These are phyloP conservation scores for Mesopsocus fuscifrons DNA, from an alignment of 2,888 invertebrate species.

Conservation along the genomic window DNA sequence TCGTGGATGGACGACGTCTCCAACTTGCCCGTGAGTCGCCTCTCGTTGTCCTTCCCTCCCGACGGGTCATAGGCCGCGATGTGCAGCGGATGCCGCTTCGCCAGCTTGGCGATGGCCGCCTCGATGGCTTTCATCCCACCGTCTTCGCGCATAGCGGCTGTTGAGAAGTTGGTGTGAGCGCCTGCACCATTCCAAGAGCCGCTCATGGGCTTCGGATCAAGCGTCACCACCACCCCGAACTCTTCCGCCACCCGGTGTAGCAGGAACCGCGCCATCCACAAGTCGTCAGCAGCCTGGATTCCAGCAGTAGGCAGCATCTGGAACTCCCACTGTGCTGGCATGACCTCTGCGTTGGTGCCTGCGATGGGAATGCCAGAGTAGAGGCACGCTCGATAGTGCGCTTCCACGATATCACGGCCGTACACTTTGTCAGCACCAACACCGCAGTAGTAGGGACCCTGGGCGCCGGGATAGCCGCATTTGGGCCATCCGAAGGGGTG, in stretches of 20 bases:
- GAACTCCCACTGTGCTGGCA: constrained; percentile 58
- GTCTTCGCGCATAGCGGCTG: constrained; percentile 31
- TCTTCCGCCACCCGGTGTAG: constrained; percentile 38
- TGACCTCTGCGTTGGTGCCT: constrained; percentile 70
- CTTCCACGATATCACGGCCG: constrained; percentile 65
- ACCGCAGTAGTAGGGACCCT: constrained; percentile 69
- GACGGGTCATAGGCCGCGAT: constrained; percentile 38
- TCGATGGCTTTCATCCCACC: constrained; percentile 34
- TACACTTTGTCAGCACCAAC: constrained; percentile 59
- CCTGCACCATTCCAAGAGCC: constrained; percentile 37
- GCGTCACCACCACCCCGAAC: constrained; percentile 34
- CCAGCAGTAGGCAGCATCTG: constrained; percentile 44
- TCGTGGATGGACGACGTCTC: constrained; percentile 41
- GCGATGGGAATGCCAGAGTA: constrained; percentile 59
- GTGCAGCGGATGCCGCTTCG: constrained; percentile 32
- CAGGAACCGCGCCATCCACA: constrained; percentile 39
- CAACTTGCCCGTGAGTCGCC: constrained; percentile 36
- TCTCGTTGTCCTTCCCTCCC: constrained; percentile 36
- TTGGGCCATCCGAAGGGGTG: constrained; percentile 57
- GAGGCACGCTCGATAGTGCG: constrained; percentile 57
- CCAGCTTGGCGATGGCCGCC: constrained; percentile 34
- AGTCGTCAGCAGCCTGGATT: constrained; percentile 36
- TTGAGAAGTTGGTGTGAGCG: constrained; percentile 36
- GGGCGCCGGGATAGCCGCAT: constrained; percentile 31
- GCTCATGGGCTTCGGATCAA: constrained; percentile 28